These are phyloP conservation scores for Hypselothyrea guttata DNA, from an alignment of 2,888 invertebrate genomes.

Conservation along the genomic window DNA sequence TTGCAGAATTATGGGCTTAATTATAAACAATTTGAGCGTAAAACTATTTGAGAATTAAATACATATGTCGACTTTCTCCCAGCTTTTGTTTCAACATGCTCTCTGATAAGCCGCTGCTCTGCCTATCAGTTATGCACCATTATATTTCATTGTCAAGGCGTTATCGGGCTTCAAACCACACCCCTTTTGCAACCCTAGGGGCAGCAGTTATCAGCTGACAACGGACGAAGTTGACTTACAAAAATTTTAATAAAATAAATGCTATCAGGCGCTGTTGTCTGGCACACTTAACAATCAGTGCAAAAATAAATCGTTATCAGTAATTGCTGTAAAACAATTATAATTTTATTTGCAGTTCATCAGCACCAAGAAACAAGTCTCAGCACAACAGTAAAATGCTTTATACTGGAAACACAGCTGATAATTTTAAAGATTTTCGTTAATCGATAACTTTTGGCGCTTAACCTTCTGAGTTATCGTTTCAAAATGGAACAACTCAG, in stretches of 20 bases:
- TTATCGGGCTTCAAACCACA: conserved; percentile 7
- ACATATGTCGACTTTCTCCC: too few species aligned
- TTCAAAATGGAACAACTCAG: neutral
- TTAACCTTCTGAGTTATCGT: conserved; percentile 10
- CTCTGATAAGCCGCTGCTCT: conserved; percentile 2
- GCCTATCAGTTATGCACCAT: neutral
- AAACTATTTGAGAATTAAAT: neutral
- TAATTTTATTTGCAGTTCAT: neutral
- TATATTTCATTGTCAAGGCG: conserved; percentile 34
- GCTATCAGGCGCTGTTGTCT: conserved; percentile 3
- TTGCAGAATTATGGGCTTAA: conserved; percentile 27
- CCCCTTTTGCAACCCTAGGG: neutral
- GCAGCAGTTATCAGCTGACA: too few species aligned
- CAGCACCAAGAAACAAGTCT: conserved; percentile 21
- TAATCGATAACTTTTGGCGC: neutral
- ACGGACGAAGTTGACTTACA: neutral
- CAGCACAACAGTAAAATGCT: neutral
- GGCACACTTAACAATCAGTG: conserved; percentile 8
- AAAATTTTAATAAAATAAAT: neutral
- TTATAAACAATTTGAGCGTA: conserved; percentile 1
- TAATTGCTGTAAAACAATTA: conserved; percentile 2
- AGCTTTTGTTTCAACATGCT: too few species aligned
- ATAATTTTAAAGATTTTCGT: neutral
- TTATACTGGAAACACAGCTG: too few species aligned
- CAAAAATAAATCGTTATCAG: conserved; percentile 12